Base-by-base conservation (phyloP, 2,888 invertebrate genomes). In the Amaurobius ferox region DNA sequence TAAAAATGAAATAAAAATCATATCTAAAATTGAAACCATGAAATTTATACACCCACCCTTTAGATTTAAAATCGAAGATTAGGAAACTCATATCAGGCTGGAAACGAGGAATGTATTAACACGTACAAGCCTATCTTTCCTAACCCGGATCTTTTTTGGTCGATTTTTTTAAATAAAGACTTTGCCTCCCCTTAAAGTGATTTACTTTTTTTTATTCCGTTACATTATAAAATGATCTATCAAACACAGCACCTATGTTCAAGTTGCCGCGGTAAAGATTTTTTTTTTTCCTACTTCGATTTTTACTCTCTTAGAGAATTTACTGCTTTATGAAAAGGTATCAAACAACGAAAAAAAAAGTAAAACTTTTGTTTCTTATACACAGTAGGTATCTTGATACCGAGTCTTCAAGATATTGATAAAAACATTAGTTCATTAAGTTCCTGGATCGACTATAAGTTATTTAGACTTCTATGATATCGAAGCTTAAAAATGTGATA, bases 51-150 rank as follows among this genome's bases (percentile, higher is more conserved):
- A 29, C 13, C n/a, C 16, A 72, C 77, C 83, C 83, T 29, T 40
- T 72, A 66, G 77, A 85, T 85, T 85, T 72, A 77, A 80, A 85
- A 85, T 85, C 77, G 77, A 71, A 85, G 83, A 85, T 77, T 77
- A 83, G 76, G 55, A 67, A 66, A 72, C 66, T 66, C 73, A 72
- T 72, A 77, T 78, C 55, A 19, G 35, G 30, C 83, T 77, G 55
- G 70, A 78, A 83, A 73, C 67, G 70, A 32, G 85, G 68, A 86
- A 86, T 44, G 85, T 86, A 86, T 86, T 86, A 86, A 79, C 85
- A 86, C 79, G 78, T 86, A 66, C 79, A 79, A 40, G 78, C 32
- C 66, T 79, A 68, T 73, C 79, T 73, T 78, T 73, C 64, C 40
- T 29, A 32, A 39, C 48, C 79, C 68, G 32, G 66, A 7, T 11